Evolutionary conservation across 1,140 invertebrate genomes (phyloP), one percentile per base, ranked within the genome.

Genomic region (Araneus ventricosus): DNA sequence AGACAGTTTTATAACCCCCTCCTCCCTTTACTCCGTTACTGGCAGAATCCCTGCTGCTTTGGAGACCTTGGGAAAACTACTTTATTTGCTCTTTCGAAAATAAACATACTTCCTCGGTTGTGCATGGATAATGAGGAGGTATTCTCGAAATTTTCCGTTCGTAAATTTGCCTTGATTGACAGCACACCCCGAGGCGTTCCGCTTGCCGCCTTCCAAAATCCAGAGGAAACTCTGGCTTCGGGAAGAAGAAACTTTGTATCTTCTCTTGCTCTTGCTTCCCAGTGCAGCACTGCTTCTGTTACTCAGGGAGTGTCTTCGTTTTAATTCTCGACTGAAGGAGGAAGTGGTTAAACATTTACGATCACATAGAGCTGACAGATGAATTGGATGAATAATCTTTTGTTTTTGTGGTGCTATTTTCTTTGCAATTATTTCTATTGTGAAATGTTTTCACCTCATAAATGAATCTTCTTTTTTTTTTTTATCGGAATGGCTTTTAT

Each of bases 11-110:
- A 88, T 88, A 37, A 67, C 34, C 34, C 57, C 61, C 86, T 67
- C 37, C 59, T 59, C 67, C 27, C 67, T 75, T 17, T 30, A 34
- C 67, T 75, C 61, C 61, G 61, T 63, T 63, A 63, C 22, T 8
- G 61, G 27, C 4, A 34, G 57, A 67, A 39, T 67, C 86, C 86
- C 86, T 30, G 61, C 61, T 39, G 86, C 27, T 30, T 45, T 39
- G 27, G 86, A 88, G 86, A 67, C 86, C 86, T 88, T 88, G 86
- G 86, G 57, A 70, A 75, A 75, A 75, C 67, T 75, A 75, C 61
- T 88, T 88, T 88, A 88, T 88, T 88, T 88, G 86, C 86, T 67
- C 86, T 88, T 70, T 70, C 34, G 34, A 88, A 45, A 88, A 88
- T 41, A 88, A 63, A 88, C 57, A 88, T 30, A 88, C 39, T 63